A percentile compares a stretch with the other conserved stretches of the same genome.
Evolutionary conservation across 2,113 vertebrate species (phyloP).

Genomic region (Ancistrus triradiatus): DNA sequence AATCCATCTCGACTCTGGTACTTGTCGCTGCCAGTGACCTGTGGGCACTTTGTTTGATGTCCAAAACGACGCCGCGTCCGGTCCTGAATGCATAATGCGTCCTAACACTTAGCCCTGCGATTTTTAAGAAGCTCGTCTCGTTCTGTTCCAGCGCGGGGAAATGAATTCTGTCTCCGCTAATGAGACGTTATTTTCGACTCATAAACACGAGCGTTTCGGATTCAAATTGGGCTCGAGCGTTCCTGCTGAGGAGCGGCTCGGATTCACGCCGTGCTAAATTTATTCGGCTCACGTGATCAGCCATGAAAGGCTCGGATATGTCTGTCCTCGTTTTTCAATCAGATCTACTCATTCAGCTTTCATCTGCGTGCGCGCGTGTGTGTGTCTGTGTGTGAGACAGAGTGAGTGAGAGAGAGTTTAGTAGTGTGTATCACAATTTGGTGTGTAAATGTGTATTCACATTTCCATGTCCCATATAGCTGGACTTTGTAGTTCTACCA

Average conservation of each 20-base stretch:
- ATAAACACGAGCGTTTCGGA: slow-evolving; percentile 8
- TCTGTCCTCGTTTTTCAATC: slow-evolving; percentile 25
- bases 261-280: neutral
- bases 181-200: slow-evolving; percentile 14
- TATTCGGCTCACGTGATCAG: neutral
- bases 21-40: slow-evolving; percentile 21
- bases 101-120: neutral
- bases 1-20: slow-evolving; percentile 4
- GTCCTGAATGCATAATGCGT: slow-evolving; percentile 30
- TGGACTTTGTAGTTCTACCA: no score
- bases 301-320: no score
- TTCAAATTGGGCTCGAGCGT: no score
- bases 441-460: no score
- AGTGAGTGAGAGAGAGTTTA: no score
- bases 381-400: neutral
- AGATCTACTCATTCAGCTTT: neutral
- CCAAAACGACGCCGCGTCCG: slow-evolving; percentile 1
- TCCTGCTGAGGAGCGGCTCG: no score
- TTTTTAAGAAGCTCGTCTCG: neutral
- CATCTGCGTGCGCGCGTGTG: neutral
- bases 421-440: no score
- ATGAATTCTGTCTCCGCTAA: slow-evolving; percentile 6
- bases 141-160: neutral
- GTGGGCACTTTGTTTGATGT: slow-evolving; percentile 12
- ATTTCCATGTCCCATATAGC: no score